These are phyloP conservation scores for Anolis apletophallus DNA, from an alignment of 2,797 vertebrate species.

Conservation along the genomic window DNA sequence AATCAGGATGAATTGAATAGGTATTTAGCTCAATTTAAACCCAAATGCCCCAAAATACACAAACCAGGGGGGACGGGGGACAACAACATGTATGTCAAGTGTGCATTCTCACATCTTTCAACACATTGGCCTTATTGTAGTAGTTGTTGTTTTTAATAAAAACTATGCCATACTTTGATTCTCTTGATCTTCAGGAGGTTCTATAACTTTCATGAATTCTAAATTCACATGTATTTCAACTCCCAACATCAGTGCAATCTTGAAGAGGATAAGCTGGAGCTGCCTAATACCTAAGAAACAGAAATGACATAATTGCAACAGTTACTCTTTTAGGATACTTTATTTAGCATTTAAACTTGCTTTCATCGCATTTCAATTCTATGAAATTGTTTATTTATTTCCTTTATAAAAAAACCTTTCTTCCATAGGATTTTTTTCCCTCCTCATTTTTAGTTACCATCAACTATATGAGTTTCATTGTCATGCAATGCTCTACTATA, in stretches of 20 bases:
- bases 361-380: background rate
- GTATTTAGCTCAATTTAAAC: background rate
- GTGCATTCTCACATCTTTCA: too few species aligned
- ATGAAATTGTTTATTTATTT: background rate
- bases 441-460: background rate
- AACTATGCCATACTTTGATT: constrained; percentile 85
- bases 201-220: constrained; percentile 92
- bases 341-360: background rate
- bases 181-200: constrained; percentile 94
- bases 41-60: background rate
- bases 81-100: background rate
- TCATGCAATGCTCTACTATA: too few species aligned
- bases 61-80: background rate
- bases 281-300: constrained; percentile 90
- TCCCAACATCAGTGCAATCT: constrained; percentile 92
- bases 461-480: too few species aligned
- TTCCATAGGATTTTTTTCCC: background rate
- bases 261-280: constrained; percentile 95
- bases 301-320: background rate
- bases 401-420: background rate
- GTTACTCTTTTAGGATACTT: background rate
- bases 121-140: background rate
- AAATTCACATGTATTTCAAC: constrained; percentile 96
- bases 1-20: background rate
- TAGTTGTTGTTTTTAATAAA: background rate